Base-by-base conservation (phyloP, 2,888 invertebrate genomes). In the Kryphioiulus occultus region DNA sequence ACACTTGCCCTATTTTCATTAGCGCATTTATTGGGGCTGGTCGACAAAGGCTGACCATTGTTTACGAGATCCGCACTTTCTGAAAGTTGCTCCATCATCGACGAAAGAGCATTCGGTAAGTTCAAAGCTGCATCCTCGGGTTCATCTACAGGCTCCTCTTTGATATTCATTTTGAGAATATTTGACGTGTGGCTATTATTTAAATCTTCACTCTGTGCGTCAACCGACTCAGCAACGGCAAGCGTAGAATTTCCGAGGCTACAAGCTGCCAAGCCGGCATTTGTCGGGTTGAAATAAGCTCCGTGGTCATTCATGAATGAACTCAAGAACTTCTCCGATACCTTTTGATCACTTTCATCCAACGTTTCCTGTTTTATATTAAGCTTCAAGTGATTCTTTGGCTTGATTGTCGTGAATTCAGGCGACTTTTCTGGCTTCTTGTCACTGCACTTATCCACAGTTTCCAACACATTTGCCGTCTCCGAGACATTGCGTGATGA, bases 281-380 rank as follows among this genome's bases (percentile, higher is more conserved):
- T 30, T n/a, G 35, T 12, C 35, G 84, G 53, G 68, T 47, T 59
- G 59, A 86, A 53, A 59, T 86, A 86, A 68, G 53, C 53, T 12
- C 86, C 86, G 15, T 86, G 86, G 15, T 86, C 86, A 26, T 86
- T 86, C 0, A 86, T 68, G 17, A 86, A 86, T 17, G 86, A 86
- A 32, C n/a, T 53, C 5, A 86, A 47, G 19, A 32, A 59, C 35
- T 17, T 59, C 0, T 59, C 53, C 9, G 35, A 12, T 17, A 32
- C 35, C 35, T 4, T 35, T 35, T 35, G 35, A 35, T 35, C 19
- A 15, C 85, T 85, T 10, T 85, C 47, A 12, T 30, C 68, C 32
- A 68, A 26, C 32, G 12, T 59, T 86, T 86, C 86, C 26, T 30
- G 47, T n/a, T 85, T 85, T 9, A 84, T 32, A 3, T 84, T 0